A percentile compares a stretch with the other conserved stretches of the same genome.
These are phyloP conservation scores for Zaprionus africanus DNA, from an alignment of 1,140 invertebrate species.

Conservation along the genomic window DNA sequence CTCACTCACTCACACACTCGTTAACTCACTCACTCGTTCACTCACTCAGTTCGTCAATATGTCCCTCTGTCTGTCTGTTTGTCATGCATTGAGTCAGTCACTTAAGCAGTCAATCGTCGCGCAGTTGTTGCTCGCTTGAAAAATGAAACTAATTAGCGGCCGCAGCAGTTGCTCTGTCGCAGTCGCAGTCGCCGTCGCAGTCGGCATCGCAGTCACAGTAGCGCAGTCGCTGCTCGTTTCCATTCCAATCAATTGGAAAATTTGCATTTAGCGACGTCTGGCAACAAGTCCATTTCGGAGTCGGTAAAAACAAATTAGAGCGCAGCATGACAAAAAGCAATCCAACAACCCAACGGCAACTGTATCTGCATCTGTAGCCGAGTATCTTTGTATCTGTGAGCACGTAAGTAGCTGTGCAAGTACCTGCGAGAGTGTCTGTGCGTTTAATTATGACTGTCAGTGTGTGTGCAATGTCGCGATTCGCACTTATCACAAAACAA, in stretches of 20 bases:
- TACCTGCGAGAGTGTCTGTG: constrained; percentile 7
- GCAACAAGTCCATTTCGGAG: constrained; percentile 75
- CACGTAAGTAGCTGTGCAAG: background rate
- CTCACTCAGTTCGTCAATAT: constrained; percentile 32
- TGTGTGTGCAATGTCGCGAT: constrained; percentile 29
- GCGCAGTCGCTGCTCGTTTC: constrained; percentile 37
- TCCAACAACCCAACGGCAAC: constrained; percentile 21
- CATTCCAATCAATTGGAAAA: constrained; percentile 79
- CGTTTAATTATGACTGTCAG: constrained; percentile 10
- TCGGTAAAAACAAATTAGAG: constrained; percentile 58
- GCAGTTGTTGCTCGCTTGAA: constrained; percentile 42
- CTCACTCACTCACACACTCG: constrained; percentile 35
- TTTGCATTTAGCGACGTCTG: constrained; percentile 66
- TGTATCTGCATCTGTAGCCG: background rate
- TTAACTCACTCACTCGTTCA: constrained; percentile 42
- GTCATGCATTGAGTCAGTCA: constrained; percentile 50
- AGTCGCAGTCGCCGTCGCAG: background rate
- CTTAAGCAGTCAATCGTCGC: constrained; percentile 55
- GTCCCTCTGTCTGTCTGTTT: constrained; percentile 4
- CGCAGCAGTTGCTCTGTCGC: constrained; percentile 17
- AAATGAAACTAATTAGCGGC: constrained; percentile 80
- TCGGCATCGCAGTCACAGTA: background rate
- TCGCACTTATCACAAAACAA: constrained; percentile 63
- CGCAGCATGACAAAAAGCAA: constrained; percentile 55
- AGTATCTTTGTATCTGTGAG: constrained; percentile 18